Percentiles rank a stretch among this genome's conserved stretches.
These are phyloP conservation scores for Xiphorhynchus elegans DNA, from an alignment of 2,113 vertebrate genomes.

Conservation along the genomic window DNA sequence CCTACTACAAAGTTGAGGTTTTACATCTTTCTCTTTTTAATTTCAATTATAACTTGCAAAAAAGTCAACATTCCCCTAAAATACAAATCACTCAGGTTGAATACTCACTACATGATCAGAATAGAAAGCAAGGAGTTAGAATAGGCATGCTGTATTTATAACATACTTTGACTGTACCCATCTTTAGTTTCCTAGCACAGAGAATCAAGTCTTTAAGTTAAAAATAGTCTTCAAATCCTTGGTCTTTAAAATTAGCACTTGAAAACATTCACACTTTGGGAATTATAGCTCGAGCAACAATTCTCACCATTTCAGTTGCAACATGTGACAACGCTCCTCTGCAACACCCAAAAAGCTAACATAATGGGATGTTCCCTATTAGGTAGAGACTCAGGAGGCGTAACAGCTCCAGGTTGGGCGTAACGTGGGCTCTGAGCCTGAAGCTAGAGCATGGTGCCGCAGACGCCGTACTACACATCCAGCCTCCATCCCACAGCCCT, in stretches of 20 bases:
- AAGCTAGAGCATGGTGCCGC: not conserved
- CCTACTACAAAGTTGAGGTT: not conserved
- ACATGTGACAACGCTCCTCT: constrained; percentile 3
- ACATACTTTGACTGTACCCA: constrained; percentile 7
- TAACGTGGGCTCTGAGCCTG: not conserved
- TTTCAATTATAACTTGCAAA: constrained; percentile 15
- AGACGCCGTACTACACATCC: not conserved
- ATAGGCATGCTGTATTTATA: constrained; percentile 27
- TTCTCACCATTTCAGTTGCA: constrained; percentile 55
- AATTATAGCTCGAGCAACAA: constrained; percentile 37
- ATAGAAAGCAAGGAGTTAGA: not conserved
- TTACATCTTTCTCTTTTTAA: not conserved
- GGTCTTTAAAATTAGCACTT: constrained; percentile 51
- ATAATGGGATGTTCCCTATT: not conserved
- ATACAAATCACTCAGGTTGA: constrained; percentile 19
- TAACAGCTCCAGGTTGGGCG: not conserved
- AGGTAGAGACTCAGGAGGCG: not conserved
- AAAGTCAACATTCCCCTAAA: not conserved
- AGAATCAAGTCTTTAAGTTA: constrained; percentile 28
- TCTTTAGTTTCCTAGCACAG: not conserved
- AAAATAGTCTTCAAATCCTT: constrained; percentile 49
- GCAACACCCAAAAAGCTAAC: not conserved
- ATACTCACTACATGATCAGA: not conserved
- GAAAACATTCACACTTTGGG: constrained; percentile 33
- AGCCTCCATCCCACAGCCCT: not conserved